A percentile compares a stretch with the other conserved stretches of the same genome.
phyloP scores from a whole-genome alignment of 2,113 vertebrate genomes.

The Plotosus lineatus region DNA sequence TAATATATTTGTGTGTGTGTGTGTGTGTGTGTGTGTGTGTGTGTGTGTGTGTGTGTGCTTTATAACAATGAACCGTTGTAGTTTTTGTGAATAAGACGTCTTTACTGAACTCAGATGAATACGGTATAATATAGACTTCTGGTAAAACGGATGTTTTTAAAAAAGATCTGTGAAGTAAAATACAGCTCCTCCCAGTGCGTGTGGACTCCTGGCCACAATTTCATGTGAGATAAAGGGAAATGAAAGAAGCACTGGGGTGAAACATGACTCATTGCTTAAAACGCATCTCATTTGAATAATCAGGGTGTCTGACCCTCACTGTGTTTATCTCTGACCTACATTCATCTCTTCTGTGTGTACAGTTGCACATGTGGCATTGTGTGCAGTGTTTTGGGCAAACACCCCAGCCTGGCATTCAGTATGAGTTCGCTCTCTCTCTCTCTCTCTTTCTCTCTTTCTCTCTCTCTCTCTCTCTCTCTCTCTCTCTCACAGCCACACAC shows the following conservation, averaged over 20 bases:
- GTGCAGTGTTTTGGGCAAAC: not conserved
- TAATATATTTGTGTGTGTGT: no score
- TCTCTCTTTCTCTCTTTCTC: not conserved
- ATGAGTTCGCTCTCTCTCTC: not conserved
- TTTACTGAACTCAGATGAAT: not conserved
- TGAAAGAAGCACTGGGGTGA: slow-evolving; percentile 17
- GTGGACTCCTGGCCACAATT: not conserved
- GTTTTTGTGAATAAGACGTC: not conserved
- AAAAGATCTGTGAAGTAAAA: not conserved
- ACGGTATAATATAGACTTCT: not conserved
- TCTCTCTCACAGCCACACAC: not conserved
- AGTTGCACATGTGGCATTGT: slow-evolving; percentile 14
- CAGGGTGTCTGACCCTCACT: slow-evolving; percentile 6
- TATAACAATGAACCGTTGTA: not conserved
- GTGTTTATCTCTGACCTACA: slow-evolving; percentile 42
- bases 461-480: no score
- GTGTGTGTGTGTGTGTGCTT: no score
- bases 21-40: no score
- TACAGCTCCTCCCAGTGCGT: not conserved
- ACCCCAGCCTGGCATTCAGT: not conserved
- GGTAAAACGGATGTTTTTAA: no score
- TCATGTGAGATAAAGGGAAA: not conserved
- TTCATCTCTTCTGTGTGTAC: slow-evolving; percentile 17
- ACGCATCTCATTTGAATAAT: slow-evolving; percentile 21
- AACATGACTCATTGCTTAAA: not conserved